A percentile compares a stretch with the other conserved stretches of the same genome.
These are phyloP conservation scores for Gymnoscopelus microlampas DNA, from an alignment of 2,797 vertebrate species.

Conservation along the genomic window DNA sequence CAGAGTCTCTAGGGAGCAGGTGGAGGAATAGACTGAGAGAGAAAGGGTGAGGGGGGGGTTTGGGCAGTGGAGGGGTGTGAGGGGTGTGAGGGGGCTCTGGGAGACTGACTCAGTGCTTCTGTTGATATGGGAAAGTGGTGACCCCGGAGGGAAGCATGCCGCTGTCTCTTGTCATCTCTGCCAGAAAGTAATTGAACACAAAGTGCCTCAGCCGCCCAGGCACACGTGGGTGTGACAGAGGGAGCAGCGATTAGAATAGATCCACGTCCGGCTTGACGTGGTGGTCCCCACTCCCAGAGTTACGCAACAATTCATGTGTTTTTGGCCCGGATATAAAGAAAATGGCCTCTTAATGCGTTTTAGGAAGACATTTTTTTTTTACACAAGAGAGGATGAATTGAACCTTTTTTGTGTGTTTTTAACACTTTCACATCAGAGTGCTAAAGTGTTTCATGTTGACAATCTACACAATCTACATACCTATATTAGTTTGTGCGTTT, in stretches of 20 bases:
- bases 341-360: no score
- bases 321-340: no score
- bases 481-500: no score
- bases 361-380: no score
- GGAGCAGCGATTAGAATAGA: conserved; percentile 54
- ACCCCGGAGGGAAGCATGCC: conserved; percentile 74
- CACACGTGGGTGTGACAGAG: conserved; percentile 73
- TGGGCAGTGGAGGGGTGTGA: conserved; percentile 1
- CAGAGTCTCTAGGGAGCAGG: conserved; percentile 81
- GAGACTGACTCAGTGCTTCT: conserved; percentile 70
- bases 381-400: no score
- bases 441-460: no score
- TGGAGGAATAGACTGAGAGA: conserved; percentile 75
- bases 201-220: conserved; percentile 71
- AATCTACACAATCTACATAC: no score
- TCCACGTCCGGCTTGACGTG: conserved; percentile 54
- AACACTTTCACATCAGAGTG: no score
- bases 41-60: conserved; percentile 54
- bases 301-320: conserved; percentile 43
- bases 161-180: conserved; percentile 71
- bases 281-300: conserved; percentile 38
- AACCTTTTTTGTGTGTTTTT: no score
- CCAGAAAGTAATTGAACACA: conserved; percentile 71
- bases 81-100: conserved; percentile 21
- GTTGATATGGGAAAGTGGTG: conserved; percentile 84